A percentile compares a stretch with the other conserved stretches of the same genome.
Evolutionary conservation across 2,888 invertebrate genomes (phyloP).

Genomic region (Micropterix aruncella): DNA sequence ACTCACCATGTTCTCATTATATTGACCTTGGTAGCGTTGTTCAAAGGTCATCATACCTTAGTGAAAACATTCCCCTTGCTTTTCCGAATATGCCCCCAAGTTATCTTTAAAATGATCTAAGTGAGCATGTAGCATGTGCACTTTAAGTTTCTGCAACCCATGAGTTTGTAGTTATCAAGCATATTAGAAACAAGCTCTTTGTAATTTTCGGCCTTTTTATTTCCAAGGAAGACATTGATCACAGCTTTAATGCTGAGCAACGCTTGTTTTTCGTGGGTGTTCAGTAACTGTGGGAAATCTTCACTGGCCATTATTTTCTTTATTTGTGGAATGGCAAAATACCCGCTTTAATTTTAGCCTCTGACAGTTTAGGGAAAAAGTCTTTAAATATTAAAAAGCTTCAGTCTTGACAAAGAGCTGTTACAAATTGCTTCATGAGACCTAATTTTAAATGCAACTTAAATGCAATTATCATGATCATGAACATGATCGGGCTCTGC

Average conservation of each 20-base stretch:
- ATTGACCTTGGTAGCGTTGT: no score
- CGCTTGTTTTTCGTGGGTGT: not conserved
- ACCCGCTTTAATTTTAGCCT: not conserved
- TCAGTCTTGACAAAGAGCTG: not conserved
- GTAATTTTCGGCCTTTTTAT: conserved; percentile 11
- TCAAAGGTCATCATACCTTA: conserved; percentile 5
- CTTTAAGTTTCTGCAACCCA: conserved; percentile 9
- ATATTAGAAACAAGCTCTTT: no score
- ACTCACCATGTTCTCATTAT: no score
- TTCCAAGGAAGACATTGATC: conserved; percentile 10
- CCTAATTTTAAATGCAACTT: not conserved
- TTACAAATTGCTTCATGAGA: conserved; percentile 1
- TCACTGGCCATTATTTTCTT: conserved; percentile 1
- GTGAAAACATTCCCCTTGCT: conserved; percentile 11
- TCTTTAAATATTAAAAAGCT: not conserved
- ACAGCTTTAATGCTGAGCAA: not conserved
- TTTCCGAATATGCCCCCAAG: no score
- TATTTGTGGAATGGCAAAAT: not conserved
- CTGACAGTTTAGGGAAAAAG: not conserved
- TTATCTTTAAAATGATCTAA: no score
- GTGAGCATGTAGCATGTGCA: conserved; percentile 13
- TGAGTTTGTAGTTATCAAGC: no score
- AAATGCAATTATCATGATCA: no score
- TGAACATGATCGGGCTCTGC: no score
- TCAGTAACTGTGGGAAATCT: not conserved